Base-by-base conservation (phyloP, 2,888 invertebrate genomes). In the Polia nebulosa region DNA sequence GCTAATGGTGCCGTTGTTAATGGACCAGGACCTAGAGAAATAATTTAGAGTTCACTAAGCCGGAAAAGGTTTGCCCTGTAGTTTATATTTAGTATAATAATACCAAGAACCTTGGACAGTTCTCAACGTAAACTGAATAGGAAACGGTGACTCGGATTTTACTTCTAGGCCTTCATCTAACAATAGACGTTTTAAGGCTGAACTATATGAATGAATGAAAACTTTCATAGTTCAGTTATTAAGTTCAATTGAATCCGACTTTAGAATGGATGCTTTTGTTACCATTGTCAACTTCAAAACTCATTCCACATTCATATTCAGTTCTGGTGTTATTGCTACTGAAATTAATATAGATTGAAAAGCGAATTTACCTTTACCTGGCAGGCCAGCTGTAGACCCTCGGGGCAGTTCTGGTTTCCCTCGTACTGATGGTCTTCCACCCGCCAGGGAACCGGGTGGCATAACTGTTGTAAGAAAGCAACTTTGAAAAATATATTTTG, bases 301-400 rank as follows among this genome's bases (percentile, higher is more conserved):
- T 57, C 36, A 53, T 60, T 63, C 22, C 20, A 32, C 7, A 41
- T 61, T 69, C 17, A 9, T 53, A 51, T 55, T 65, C 51, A 11
- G 47, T 9, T 51, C 27, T 49, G 52, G 51, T 52, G 29, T 20
- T 32, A 13, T 32, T 52, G 51, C n/a, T 57, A 32, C 11, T 34
- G 3, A 36, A 32, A 27, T 55, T 53, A 69, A 61, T 63, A 62
- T 49, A 34, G 55, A 41, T 56, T 56, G 55, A 57, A 61, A 55
- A 44, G 17, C 11, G 0, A 5, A 32, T 45, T 71, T 1, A 76
- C 77, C 71, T 53, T 88, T 89, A 91, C 95, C 94, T 85, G 92
- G 92, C 56, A 95, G 89, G 32, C 94, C 96, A 27, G 92, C 95
- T 29, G 94, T 95, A 39, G 92, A 96, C 20, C 93, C 96, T 81